Percentiles rank a stretch among this genome's conserved stretches.
These are phyloP conservation scores for Holothuria scabra DNA, from an alignment of 53 echinoderm and acorn worm species.

Conservation along the genomic window DNA sequence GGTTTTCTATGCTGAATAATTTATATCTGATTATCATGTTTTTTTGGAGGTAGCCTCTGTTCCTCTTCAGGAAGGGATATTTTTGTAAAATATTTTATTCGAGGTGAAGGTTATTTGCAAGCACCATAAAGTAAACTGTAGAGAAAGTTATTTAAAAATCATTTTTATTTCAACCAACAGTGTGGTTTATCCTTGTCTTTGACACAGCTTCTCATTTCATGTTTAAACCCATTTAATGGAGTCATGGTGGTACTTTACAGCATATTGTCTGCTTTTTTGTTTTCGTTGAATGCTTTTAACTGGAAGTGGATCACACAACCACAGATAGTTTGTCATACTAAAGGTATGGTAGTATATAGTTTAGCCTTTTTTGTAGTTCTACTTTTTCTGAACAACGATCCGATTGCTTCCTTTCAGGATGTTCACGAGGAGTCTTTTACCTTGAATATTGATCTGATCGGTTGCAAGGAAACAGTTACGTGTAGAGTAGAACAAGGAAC, in stretches of 20 bases:
- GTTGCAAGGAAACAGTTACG: slow-evolving; percentile 24
- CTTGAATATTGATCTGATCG: slow-evolving; percentile 38
- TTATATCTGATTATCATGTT: background rate
- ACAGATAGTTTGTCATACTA: too few relatives aligned
- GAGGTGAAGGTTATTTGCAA: background rate
- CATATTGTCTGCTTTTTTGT: too few relatives aligned
- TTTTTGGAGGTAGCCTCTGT: background rate
- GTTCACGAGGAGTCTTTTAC: slow-evolving; percentile 38
- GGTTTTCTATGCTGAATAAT: background rate
- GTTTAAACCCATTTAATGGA: too few relatives aligned
- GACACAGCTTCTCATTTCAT: too few relatives aligned
- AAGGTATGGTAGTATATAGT: background rate
- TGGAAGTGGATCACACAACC: too few relatives aligned
- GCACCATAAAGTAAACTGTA: too few relatives aligned
- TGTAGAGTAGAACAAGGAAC: slow-evolving; percentile 42
- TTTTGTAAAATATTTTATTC: background rate
- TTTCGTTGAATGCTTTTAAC: too few relatives aligned
- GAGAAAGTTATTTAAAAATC: too few relatives aligned
- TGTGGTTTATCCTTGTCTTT: too few relatives aligned
- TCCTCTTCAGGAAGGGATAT: background rate
- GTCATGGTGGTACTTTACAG: too few relatives aligned
- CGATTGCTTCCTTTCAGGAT: slow-evolving; percentile 44
- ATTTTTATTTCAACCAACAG: too few relatives aligned
- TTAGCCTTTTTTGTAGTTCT: background rate
- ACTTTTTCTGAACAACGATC: background rate